Evolutionary conservation across 2,113 vertebrate genomes (phyloP), one percentile per base, ranked within the genome.

Genomic region (Leptobrachium ailaonicum): DNA sequence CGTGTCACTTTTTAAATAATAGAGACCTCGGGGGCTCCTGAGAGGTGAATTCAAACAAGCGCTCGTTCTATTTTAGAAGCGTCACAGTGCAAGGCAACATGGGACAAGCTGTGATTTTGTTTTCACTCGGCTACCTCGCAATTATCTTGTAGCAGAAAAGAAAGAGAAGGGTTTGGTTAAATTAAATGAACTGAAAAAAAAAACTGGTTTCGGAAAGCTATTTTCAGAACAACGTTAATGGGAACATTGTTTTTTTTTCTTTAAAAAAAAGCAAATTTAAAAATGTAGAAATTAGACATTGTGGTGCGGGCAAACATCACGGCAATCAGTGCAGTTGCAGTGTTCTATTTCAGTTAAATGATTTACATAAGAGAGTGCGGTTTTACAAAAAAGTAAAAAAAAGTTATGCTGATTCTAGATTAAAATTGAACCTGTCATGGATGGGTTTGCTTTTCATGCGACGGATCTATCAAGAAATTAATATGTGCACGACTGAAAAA

Each of bases 161-260:
- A 77, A 86, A 83, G 82, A 68, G 12, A 12, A 54, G 73, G 76
- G 75, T 85, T 87, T 80, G 60, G 81, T 77, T 82, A 79, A 79
- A 83, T 79, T 32, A 20, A 9, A 80, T 85, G 43, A 32, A 82
- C 1, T 54, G 50, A 54, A 32, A 11, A 54, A 54, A 53, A 54
- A 60, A 60, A 13, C 9, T 60, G 3, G 11, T 60, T 12, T 4
- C 56, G 2, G 56, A 58, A 8, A 60, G 12, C 56, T 60, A 11
- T 60, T 60, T 60, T 8, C 56, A 60, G 56, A 13, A 2, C 56
- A 60, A 12, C 56, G 13, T 60, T 60, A 60, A 60, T 60, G 56
- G 3, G 56, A 14, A 14, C 20, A 32, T 5, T 50, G 47, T 8
- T 50, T 50, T 50, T 50, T 32, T 32, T 32, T 32, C 20, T 32